Evolutionary conservation across 2,797 vertebrate species (phyloP).

Genomic region (Adrianichthys oophorus): DNA sequence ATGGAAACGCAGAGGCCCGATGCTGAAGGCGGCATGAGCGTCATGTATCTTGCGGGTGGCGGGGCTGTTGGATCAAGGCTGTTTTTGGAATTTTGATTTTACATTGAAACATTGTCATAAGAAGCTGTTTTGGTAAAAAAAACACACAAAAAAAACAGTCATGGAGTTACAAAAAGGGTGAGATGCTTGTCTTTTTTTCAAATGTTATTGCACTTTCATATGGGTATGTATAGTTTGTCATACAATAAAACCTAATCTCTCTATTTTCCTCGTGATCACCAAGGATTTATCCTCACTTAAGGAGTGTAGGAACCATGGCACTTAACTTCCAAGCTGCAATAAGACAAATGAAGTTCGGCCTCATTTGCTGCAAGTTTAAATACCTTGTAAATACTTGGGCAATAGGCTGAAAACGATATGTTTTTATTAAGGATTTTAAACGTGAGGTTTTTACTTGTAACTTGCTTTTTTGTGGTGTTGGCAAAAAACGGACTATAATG

Average conservation of each 20-base stretch:
- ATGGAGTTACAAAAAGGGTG: no score
- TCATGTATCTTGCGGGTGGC: conserved; percentile 40
- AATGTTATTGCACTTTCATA: no score
- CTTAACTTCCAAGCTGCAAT: no score
- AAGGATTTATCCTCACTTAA: no score
- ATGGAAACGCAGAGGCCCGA: conserved; percentile 51
- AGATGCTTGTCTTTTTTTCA: no score
- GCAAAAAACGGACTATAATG: conserved; percentile 1
- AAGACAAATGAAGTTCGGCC: no score
- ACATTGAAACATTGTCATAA: conserved; percentile 67
- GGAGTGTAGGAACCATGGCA: no score
- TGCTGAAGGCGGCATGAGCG: conserved; percentile 33
- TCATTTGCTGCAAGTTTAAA: no score
- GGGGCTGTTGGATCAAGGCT: conserved; percentile 35
- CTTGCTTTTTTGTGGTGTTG: neutral
- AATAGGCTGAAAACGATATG: neutral
- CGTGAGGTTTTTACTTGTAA: neutral
- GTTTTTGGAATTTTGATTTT: conserved; percentile 53
- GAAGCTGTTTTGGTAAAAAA: conserved; percentile 17
- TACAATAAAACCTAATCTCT: no score
- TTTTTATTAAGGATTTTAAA: neutral
- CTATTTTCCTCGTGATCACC: no score
- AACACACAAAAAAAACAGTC: no score
- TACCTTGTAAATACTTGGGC: neutral
- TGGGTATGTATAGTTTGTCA: no score